Conservation (phyloP, 2,797 vertebrate genomes). For the Liasis olivaceus region DNA sequence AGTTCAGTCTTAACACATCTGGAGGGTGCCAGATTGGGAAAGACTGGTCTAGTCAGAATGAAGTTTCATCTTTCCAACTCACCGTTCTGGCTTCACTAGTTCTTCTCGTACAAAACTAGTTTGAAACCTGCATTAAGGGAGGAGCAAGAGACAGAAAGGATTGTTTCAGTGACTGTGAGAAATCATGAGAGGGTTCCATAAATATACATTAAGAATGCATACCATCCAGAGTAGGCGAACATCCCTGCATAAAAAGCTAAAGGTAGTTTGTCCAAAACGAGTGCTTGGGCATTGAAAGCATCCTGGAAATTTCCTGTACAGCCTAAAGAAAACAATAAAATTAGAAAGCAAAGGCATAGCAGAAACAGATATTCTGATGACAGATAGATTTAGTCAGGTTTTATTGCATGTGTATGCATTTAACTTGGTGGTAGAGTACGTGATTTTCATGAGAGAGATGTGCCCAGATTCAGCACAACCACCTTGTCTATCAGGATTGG, state of each 20-base stretch:
- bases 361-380: not conserved
- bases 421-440: not conserved
- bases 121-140: conserved; percentile 80
- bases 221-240: conserved; percentile 91
- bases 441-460: not conserved
- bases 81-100: conserved; percentile 88
- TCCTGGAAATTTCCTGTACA: conserved; percentile 84
- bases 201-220: conserved; percentile 20
- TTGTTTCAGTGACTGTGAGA: not conserved
- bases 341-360: accelerated
- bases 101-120: conserved; percentile 88
- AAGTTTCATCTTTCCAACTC: conserved; percentile 48
- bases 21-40: not conserved
- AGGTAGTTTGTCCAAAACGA: conserved; percentile 82
- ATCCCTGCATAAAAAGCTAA: conserved; percentile 90
- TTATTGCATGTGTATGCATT: not conserved
- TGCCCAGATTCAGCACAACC: not conserved
- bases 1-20: not conserved
- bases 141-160: conserved; percentile 14
- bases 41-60: not conserved
- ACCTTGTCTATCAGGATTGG: not conserved
- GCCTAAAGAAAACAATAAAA: conserved; percentile 65
- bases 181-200: accelerated
- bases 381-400: not conserved
- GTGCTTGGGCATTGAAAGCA: conserved; percentile 75